Evolutionary conservation across 2,113 vertebrate species (phyloP), one percentile per base, ranked within the genome.

Genomic region (Etia nguti): DNA sequence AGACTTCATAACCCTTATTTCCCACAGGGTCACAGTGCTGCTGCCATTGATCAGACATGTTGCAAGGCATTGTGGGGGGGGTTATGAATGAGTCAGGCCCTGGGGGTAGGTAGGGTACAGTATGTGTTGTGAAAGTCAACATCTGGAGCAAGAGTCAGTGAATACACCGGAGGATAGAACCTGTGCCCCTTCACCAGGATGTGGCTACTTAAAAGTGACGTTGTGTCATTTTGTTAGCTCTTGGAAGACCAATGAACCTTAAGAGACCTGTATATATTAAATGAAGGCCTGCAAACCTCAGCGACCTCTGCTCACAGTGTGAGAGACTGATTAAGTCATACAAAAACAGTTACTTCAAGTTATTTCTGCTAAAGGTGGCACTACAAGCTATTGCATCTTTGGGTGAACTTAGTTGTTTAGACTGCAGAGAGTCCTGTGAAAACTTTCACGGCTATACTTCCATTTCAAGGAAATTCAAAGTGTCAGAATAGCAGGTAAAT

Each of bases 1-100:
- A 92, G 90, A 87, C 93, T 95, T 93, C 92, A 95, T 94, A 93
- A 94, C 93, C 92, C 93, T 94, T 92, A 94, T 94, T 94, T 92
- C 95, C 94, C 95, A 94, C 81, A 68, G 92, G 90, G 87, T 88
- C 34, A 13, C 18, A 73, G 79, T 65, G 77, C 82, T 56, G 83
- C 68, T 88, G 88, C 84, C 90, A 94, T 94, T 93, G 93, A 94
- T 94, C 92, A 93, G 86, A 81, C 43, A 29, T 73, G 80, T 87
- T 87, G 85, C 81, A 85, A 83, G 73, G 89, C 59, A 86, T 83
- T 81, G 43, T 81, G 29, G 50, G 68, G 16, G 65, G 26, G 38
- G 60, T 3, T 70, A 79, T 70, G 59, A 81, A 84, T 56, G 80
- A 79, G 77, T 54, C 36, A 60, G 36, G 84, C 41, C 34, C 12